phyloP scores from a whole-genome alignment of 92 coral and sea anemone genomes.

The Porites divaricata region DNA sequence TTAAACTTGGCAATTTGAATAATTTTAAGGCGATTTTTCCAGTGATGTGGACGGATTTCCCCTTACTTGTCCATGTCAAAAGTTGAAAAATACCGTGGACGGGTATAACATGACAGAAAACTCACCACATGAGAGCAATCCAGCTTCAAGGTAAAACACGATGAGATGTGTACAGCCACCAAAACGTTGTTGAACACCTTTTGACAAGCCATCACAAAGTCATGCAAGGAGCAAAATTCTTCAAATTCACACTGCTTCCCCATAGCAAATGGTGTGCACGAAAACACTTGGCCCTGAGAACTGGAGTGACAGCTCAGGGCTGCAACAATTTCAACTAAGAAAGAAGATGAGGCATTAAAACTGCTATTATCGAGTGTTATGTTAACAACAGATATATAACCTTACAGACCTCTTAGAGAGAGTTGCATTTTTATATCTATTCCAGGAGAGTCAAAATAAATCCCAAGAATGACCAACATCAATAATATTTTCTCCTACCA shows the following conservation, averaged over 20 bases:
- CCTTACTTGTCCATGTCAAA: too few species aligned
- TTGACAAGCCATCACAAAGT: conserved; percentile 86
- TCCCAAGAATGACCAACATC: too few species aligned
- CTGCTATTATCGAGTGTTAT: too few species aligned
- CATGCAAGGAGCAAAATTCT: conserved; percentile 96
- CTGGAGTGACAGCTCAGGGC: conserved; percentile 96
- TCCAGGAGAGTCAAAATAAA: too few species aligned
- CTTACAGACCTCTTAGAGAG: too few species aligned
- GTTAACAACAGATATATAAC: too few species aligned
- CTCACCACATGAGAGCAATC: conserved; percentile 95
- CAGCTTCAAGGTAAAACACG: conserved; percentile 92
- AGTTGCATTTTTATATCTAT: too few species aligned
- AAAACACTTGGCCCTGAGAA: conserved; percentile 91
- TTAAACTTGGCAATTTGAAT: too few species aligned
- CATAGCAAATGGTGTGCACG: conserved; percentile 88
- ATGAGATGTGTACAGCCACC: conserved; percentile 84
- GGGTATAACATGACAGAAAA: neutral
- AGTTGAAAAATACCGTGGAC: too few species aligned
- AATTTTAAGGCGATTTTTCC: too few species aligned
- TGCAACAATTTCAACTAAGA: conserved; percentile 82
- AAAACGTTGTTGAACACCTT: conserved; percentile 66
- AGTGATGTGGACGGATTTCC: too few species aligned
- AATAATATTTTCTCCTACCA: too few species aligned
- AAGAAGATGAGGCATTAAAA: neutral
- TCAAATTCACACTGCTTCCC: conserved; percentile 81